These are phyloP conservation scores for Germaria angustata DNA, from an alignment of 2,888 invertebrate species.

Conservation along the genomic window DNA sequence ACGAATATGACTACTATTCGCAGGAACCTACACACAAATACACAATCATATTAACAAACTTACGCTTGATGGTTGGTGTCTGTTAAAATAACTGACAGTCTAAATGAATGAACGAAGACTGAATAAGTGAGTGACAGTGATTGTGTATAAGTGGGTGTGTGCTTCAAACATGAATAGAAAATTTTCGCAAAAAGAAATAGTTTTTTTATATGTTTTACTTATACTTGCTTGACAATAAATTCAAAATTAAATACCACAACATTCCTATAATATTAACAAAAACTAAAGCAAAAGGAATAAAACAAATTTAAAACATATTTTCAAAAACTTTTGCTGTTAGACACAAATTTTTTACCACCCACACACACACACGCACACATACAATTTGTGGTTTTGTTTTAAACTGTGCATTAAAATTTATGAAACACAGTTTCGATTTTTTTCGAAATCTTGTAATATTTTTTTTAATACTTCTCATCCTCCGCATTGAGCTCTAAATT, in stretches of 20 bases:
- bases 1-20: neutral
- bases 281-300: neutral
- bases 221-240: conserved; percentile 44
- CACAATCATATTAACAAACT: neutral
- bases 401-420: conserved; percentile 21
- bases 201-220: conserved; percentile 4
- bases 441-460: neutral
- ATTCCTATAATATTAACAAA: conserved; percentile 14
- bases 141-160: neutral
- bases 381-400: conserved; percentile 8
- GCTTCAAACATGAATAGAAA: neutral
- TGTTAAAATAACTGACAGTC: conserved; percentile 34
- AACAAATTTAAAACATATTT: conserved; percentile 44
- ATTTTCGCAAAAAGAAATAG: neutral
- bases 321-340: conserved; percentile 22
- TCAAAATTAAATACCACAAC: conserved; percentile 52
- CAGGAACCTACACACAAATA: no score
- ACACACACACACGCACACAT: neutral
- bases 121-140: conserved; percentile 28
- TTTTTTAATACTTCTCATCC: neutral
- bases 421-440: conserved; percentile 15
- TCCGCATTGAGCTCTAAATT: neutral
- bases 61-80: neutral
- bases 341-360: conserved; percentile 3
- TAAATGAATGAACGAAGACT: conserved; percentile 37